Evolutionary conservation across 2,113 vertebrate species (phyloP).

Genomic region (Syngnathus typhle): DNA sequence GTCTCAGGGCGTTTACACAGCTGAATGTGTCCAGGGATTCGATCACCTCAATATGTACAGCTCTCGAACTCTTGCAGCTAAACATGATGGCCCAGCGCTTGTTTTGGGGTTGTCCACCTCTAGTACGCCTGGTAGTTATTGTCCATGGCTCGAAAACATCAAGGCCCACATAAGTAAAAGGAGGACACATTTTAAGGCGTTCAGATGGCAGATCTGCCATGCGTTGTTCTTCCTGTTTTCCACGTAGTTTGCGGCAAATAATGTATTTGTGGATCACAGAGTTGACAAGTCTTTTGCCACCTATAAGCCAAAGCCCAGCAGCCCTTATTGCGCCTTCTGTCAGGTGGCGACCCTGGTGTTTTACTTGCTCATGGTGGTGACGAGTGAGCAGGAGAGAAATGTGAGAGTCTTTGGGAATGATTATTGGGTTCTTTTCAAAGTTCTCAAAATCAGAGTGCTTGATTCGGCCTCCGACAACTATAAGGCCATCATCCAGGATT

Average conservation of each 20-base stretch:
- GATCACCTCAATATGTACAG: slow-evolving; percentile 26
- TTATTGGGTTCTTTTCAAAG: not conserved
- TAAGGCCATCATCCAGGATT: not conserved
- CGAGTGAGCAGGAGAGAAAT: not conserved
- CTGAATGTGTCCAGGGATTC: slow-evolving; percentile 19
- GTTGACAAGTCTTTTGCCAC: slow-evolving; percentile 15
- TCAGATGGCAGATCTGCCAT: slow-evolving; percentile 21
- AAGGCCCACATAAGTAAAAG: slow-evolving; percentile 21
- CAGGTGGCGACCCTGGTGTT: not conserved
- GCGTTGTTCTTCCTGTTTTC: slow-evolving; percentile 10
- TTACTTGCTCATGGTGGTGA: not conserved
- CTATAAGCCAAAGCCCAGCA: not conserved
- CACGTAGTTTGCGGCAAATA: slow-evolving; percentile 1
- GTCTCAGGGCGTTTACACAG: slow-evolving; percentile 25
- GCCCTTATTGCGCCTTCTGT: not conserved
- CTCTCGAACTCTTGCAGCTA: slow-evolving; percentile 18
- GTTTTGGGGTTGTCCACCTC: slow-evolving; percentile 10
- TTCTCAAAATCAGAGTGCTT: not conserved
- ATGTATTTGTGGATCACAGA: slow-evolving; percentile 6
- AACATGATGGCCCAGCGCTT: slow-evolving; percentile 33
- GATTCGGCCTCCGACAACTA: not conserved
- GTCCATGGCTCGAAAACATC: slow-evolving; percentile 32
- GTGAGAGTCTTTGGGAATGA: not conserved
- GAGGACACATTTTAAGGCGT: not conserved
- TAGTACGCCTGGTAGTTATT: slow-evolving; percentile 5